Evolutionary conservation across 1,140 invertebrate genomes (phyloP), one percentile per base, ranked within the genome.

Genomic region (Meloidogyne exigua): DNA sequence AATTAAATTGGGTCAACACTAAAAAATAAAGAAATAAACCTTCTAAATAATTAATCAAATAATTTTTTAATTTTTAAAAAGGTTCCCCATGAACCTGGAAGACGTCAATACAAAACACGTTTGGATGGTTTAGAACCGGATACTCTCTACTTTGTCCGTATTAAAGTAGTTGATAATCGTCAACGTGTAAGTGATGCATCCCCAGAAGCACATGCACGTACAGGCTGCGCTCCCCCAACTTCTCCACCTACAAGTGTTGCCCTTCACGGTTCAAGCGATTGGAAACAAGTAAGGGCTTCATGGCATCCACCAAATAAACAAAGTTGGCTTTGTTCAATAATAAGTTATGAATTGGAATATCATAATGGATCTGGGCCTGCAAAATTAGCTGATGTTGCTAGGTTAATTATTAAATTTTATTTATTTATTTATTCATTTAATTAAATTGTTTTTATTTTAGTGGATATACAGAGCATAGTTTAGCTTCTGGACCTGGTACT

Each of bases 81-180:
- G 71, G 71, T 73, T 13, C 73, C 75, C 13, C 85, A 87, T 68
- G 86, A 87, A 25, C 64, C 83, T 11, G 85, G 77, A 12, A 84
- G 82, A 62, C 74, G 73, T 12, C 76, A 70, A 42, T 87, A 87
- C 79, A 69, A 81, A 39, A 79, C 78, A 67, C 84, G 83, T 49
- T 42, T 87, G 23, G 77, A 77, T 23, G 79, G 79, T 32, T 73
- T 87, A 10, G 85, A 87, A 28, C 72, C 85, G 26, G 85, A 87
- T 71, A 87, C 85, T 13, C 83, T 87, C 70, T 87, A 87, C 81
- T 82, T 88, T 72, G 79, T 87, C 21, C 76, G 85, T 25, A 88
- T 85, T 71, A 84, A 79, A 71, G 85, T 87, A 28, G 84, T 87
- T 25, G 86, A 87, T 72, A 76, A 82, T 21, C 68, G 74, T 26